Percentiles rank a stretch among this genome's conserved stretches.
Conservation (phyloP, 2,888 invertebrate genomes). For the Cephalotes varians region DNA sequence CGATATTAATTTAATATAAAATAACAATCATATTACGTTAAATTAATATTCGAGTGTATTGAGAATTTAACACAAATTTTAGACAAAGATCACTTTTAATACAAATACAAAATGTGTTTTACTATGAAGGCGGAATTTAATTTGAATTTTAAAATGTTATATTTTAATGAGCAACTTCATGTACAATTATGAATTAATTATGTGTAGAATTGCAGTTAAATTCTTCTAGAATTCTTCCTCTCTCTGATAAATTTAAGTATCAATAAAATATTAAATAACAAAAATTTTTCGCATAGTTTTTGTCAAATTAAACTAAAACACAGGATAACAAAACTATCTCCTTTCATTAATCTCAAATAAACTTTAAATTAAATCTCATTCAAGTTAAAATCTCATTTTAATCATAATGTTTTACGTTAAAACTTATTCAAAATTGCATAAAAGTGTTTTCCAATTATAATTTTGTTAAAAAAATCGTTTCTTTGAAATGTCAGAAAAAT, state of each 20-base stretch:
- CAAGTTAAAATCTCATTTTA: neutral
- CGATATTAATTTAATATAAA: no score
- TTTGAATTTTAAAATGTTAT: neutral
- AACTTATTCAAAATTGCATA: neutral
- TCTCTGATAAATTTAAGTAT: neutral
- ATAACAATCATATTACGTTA: no score
- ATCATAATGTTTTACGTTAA: neutral
- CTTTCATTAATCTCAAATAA: neutral
- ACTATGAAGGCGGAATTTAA: neutral
- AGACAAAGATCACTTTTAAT: no score
- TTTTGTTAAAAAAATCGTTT: neutral
- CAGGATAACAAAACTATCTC: neutral
- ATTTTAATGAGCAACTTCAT: neutral
- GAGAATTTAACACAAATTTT: no score
- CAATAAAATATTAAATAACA: neutral
- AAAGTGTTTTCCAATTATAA: neutral
- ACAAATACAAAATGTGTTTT: no score
- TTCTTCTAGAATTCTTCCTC: neutral
- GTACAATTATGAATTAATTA: neutral
- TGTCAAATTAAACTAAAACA: neutral
- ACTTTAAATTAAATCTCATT: neutral
- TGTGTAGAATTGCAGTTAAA: neutral
- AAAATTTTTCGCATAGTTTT: neutral
- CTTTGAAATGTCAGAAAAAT: neutral
- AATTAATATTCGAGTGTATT: no score